These are phyloP conservation scores for Parus major DNA, from an alignment of 2,113 vertebrate species.

Conservation along the genomic window DNA sequence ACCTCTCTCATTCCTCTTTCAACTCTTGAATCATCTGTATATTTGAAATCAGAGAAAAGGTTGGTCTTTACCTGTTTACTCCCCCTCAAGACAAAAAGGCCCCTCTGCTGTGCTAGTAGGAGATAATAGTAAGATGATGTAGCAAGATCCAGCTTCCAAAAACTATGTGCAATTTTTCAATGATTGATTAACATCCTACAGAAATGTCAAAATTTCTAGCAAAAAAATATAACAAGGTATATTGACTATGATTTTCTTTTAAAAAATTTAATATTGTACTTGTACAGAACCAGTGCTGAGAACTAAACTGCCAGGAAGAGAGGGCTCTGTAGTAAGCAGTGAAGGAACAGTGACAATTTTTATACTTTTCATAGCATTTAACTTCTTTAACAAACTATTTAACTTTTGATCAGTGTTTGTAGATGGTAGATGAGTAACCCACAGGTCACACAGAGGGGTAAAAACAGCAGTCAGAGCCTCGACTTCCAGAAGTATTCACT, in stretches of 20 bases:
- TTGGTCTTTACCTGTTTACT: neutral
- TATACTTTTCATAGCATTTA: neutral
- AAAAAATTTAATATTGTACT: neutral
- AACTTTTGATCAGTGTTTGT: neutral
- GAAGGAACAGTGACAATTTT: neutral
- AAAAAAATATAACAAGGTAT: neutral
- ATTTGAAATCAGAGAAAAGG: neutral
- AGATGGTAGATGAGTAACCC: neutral
- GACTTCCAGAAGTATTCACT: neutral
- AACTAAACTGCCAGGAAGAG: neutral
- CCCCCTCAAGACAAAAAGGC: neutral
- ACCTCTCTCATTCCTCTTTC: neutral
- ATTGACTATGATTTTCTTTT: neutral
- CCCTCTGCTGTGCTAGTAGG: rapidly evolving
- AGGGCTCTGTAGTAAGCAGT: neutral
- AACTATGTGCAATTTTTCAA: neutral
- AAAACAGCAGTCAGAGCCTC: neutral
- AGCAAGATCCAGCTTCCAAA: neutral
- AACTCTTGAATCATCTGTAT: neutral
- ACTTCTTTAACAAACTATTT: neutral
- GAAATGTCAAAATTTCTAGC: neutral
- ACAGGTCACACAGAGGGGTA: neutral
- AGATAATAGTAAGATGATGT: neutral
- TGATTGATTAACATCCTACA: neutral
- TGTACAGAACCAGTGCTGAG: neutral